Evolutionary conservation across 2,888 invertebrate genomes (phyloP).

Genomic region (Xestobium rufovillosum): DNA sequence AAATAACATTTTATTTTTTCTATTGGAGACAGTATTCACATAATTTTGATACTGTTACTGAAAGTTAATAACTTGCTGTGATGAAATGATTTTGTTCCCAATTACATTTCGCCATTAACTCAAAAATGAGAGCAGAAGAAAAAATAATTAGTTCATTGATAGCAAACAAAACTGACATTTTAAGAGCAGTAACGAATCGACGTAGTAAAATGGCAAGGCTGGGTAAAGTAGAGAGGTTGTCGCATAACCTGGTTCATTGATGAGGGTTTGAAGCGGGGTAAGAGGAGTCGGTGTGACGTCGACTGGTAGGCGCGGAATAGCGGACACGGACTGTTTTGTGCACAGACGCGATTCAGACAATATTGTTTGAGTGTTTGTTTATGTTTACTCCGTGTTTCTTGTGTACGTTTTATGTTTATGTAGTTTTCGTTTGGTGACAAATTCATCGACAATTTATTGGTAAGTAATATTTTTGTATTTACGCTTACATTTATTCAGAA

Average conservation of each 20-base stretch:
- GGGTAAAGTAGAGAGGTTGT: constrained; percentile 1
- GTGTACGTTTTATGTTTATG: background rate
- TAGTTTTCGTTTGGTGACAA: constrained; percentile 2
- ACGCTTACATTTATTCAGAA: constrained; percentile 1
- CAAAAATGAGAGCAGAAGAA: too few species aligned
- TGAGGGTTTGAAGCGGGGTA: constrained; percentile 1
- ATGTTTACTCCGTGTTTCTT: background rate
- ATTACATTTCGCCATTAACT: too few species aligned
- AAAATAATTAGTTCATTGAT: too few species aligned
- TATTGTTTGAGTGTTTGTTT: background rate
- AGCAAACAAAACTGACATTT: too few species aligned
- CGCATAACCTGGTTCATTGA: background rate
- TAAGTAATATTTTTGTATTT: background rate
- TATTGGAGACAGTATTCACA: too few species aligned
- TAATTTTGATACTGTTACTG: too few species aligned
- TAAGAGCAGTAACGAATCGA: too few species aligned
- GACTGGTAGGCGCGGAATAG: constrained; percentile 1
- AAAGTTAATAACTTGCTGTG: too few species aligned
- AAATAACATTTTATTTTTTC: too few species aligned
- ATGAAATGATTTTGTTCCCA: too few species aligned
- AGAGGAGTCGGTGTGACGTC: background rate
- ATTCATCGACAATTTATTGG: background rate
- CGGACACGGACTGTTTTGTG: background rate
- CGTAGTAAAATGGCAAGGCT: too few species aligned
- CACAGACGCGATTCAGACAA: background rate